Percentiles rank a stretch among this genome's conserved stretches.
Evolutionary conservation across 2,888 invertebrate species (phyloP).

Genomic region (Arrhopalites spinosus): DNA sequence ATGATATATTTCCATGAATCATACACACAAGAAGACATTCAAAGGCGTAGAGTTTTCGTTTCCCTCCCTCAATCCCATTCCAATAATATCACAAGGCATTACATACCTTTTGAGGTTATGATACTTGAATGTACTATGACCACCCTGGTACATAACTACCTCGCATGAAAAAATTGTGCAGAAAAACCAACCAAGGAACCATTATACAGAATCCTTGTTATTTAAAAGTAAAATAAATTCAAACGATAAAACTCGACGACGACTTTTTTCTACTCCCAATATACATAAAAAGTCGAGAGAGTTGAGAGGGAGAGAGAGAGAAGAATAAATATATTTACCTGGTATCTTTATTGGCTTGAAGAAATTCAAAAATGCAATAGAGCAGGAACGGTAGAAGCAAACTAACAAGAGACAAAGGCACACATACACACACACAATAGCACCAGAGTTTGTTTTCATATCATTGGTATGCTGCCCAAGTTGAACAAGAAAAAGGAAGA

Average conservation of each 20-base stretch:
- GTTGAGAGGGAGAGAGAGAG: conserved; percentile 7
- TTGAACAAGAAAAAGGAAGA: conserved; percentile 35
- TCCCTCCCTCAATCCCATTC: no score
- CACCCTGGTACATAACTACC: no score
- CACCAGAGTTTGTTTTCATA: conserved; percentile 29
- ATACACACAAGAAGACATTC: background rate
- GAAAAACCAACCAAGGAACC: background rate
- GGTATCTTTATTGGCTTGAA: background rate
- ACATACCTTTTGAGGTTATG: no score
- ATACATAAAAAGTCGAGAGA: background rate
- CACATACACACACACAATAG: background rate
- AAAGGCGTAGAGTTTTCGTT: no score
- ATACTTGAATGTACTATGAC: no score
- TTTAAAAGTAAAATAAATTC: no score
- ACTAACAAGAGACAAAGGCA: conserved; percentile 19
- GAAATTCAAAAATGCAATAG: background rate
- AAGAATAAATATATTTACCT: conserved; percentile 9
- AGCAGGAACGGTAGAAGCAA: background rate
- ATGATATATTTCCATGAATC: conserved; percentile 4
- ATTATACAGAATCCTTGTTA: no score
- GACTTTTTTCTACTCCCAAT: background rate
- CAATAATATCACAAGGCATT: no score
- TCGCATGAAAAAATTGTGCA: no score
- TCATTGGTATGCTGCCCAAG: conserved; percentile 33
- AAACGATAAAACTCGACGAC: no score